Base-by-base conservation (phyloP, 2,797 vertebrate genomes). In the Limnodromus scolopaceus region DNA sequence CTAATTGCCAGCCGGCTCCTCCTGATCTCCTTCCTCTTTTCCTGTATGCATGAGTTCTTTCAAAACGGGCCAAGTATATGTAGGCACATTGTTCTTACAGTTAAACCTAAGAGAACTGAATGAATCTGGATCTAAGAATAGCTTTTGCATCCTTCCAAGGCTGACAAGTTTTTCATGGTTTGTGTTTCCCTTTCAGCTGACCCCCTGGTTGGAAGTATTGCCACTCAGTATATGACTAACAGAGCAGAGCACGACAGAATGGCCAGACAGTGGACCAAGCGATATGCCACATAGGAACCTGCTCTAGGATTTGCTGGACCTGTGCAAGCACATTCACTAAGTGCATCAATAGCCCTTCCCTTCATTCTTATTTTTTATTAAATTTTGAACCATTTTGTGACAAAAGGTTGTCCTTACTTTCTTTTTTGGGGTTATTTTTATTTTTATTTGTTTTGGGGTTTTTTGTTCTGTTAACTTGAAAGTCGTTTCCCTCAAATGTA, bases 251-350 rank as follows among this genome's bases (percentile, higher is more conserved):
- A 98, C 43, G 98, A 98, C 98, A 97, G 98, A 97, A 98, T 98
- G 98, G 98, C 98, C 97, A 97, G 98, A 98, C 98, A 98, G 93
- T 98, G 98, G 98, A 98, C 98, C 98, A 98, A 98, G 98, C 94
- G 98, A 96, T 98, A 98, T 2, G 98, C 98, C 91, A 98, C 98
- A 95, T 98, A 98, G 98, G 97, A 97, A 89, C 93, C 97, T 89
- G 74, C 96, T 63, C 63, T 91, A 96, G 72, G 89, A 96, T 98
- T 96, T 94, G 96, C 98, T 97, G 98, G 98, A 98, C 98, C 98
- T 98, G 99, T 99, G 98, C 98, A 99, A 99, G 99, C 99, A 99
- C 99, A 99, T 98, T 99, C 99, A 99, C 99, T 98, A 99, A 99
- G 99, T 99, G 99, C 99, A 99, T 98, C 99, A 95, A 96, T 98